A percentile compares a stretch with the other conserved stretches of the same genome.
These are phyloP conservation scores for Drepana falcataria DNA, from an alignment of 2,888 invertebrate genomes.

Conservation along the genomic window DNA sequence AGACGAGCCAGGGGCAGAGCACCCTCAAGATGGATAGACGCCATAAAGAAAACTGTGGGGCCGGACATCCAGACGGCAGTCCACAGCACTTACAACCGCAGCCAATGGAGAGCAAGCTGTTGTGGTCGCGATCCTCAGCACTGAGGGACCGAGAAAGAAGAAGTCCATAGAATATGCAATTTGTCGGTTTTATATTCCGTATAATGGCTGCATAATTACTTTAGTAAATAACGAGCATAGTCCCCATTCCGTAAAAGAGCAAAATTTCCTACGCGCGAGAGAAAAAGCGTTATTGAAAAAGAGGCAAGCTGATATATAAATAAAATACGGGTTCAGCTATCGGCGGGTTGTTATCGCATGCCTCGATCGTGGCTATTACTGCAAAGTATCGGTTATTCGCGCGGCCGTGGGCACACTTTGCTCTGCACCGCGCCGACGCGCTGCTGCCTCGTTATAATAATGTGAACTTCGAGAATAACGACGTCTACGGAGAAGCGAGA, in stretches of 20 bases:
- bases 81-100: too few relatives aligned
- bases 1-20: too few relatives aligned
- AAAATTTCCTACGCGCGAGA: constrained; percentile 68
- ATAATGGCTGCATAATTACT: constrained; percentile 66
- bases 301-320: constrained; percentile 75
- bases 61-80: too few relatives aligned
- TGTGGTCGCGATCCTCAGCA: too few relatives aligned
- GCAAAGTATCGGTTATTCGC: constrained; percentile 72
- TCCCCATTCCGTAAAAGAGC: constrained; percentile 68
- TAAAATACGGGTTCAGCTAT: constrained; percentile 79
- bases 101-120: too few relatives aligned
- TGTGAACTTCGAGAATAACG: constrained; percentile 75
- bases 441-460: constrained; percentile 76
- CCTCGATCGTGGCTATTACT: constrained; percentile 70
- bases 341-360: constrained; percentile 79
- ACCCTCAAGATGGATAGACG: too few relatives aligned
- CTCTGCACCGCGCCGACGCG: constrained; percentile 61
- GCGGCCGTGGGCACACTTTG: constrained; percentile 72
- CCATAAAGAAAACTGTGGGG: too few relatives aligned
- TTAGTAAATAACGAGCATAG: constrained; percentile 70
- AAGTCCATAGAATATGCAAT: constrained; percentile 31
- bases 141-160: too few relatives aligned
- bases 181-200: constrained; percentile 63
- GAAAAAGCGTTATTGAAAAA: constrained; percentile 78
- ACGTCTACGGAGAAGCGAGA: constrained; percentile 61